Base-by-base conservation (phyloP, 2,888 invertebrate genomes). In the Lacanobia wlatinum region DNA sequence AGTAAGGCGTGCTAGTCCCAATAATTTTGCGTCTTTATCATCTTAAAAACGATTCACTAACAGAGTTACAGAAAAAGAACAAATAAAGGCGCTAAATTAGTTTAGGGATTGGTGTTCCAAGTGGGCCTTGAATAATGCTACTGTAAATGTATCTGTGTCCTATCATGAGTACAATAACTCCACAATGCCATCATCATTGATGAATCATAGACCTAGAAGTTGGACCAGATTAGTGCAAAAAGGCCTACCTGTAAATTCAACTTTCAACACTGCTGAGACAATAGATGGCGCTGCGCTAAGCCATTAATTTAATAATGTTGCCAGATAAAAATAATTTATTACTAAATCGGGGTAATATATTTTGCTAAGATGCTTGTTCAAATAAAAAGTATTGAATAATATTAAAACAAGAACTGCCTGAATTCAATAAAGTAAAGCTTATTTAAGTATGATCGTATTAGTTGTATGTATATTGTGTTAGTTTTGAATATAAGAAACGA, bases 331-430 rank as follows among this genome's bases (percentile, higher is more conserved):
- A 64, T 50, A 67, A 74, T 56, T 56, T 56, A 28, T 9, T 64
- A 67, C 75, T n/a, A 58, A 74, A 80, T 64, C 21, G 53, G 48
- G 66, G 81, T 67, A 80, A 73, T 70, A 61, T 74, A 67, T 73
- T 59, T 62, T 79, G 21, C 43, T 56, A 66, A 23, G 16, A 50
- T 9, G 59, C 59, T 59, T 59, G 21, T 46, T 50, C 18, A 52
- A 53, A 21, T 23, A 28, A 48, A 56, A 55, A 48, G 38, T 53
- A 48, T 40, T 40, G 12, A 38, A 77, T 38, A 46, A 21, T 23
- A 23, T 0, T n/a, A 34, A 55, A 55, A 68, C 69, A 71, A 62
- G 28, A 58, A 79, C 56, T 58, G 80, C 56, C 61, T 78, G 55
- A 78, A 43, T 46, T 46, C 60, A 12, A 28, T 59, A 71, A 4